Percentiles rank a stretch among this genome's conserved stretches.
phyloP scores from a whole-genome alignment of 2,113 vertebrate genomes.

The Carassius gibelio region DNA sequence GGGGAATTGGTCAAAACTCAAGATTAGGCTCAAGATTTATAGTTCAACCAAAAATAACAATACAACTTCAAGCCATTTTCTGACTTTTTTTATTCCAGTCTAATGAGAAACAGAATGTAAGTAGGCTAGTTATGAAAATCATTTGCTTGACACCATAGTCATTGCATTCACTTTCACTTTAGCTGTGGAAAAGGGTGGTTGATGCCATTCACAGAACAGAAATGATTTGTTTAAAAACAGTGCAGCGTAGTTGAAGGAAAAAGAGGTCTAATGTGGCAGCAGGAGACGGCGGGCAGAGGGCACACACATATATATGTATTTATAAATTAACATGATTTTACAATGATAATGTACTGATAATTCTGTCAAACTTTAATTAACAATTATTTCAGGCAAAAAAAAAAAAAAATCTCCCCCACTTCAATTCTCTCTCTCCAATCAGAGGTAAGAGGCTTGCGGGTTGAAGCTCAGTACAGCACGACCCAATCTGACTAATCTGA shows the following conservation, averaged over 20 bases:
- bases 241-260: too few species aligned
- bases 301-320: background rate
- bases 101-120: background rate
- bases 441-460: constrained; percentile 72
- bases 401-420: background rate
- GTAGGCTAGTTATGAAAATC: background rate
- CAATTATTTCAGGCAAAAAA: constrained; percentile 12
- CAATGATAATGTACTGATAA: background rate
- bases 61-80: background rate
- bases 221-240: background rate
- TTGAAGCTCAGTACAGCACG: constrained; percentile 73
- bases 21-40: background rate
- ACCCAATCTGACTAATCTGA: constrained; percentile 76
- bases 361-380: background rate
- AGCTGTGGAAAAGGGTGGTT: background rate
- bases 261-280: too few species aligned
- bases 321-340: background rate
- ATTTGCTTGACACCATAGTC: background rate
- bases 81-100: background rate
- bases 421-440: constrained; percentile 39
- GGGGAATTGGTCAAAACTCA: background rate
- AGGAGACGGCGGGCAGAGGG: too few species aligned
- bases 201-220: background rate
- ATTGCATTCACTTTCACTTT: background rate
- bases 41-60: background rate